phyloP scores from a whole-genome alignment of 2,797 vertebrate genomes.

The Silurus aristotelis region DNA sequence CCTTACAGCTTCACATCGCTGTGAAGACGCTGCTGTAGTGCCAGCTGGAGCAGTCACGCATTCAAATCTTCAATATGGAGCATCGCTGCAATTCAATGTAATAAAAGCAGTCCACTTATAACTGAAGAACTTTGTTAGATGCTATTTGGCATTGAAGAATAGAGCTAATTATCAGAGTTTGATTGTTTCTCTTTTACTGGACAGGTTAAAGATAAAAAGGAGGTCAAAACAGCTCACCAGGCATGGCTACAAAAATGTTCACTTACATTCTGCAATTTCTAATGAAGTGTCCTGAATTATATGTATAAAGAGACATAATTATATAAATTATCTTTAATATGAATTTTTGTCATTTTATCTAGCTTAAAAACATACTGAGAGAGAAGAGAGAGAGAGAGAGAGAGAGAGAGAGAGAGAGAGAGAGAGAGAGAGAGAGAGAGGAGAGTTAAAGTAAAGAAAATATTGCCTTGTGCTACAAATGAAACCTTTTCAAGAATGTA shows the following conservation, averaged over 20 bases:
- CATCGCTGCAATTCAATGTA: slow-evolving; percentile 17
- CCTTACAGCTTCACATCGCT: slow-evolving; percentile 29
- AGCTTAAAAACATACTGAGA: background rate
- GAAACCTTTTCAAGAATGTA: background rate
- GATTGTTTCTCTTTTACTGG: background rate
- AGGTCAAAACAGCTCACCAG: too few relatives aligned
- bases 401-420: background rate
- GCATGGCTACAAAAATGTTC: background rate
- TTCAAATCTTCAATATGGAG: slow-evolving; percentile 33
- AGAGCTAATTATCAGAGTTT: background rate
- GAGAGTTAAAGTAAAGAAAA: background rate
- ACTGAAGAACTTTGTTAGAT: slow-evolving; percentile 4
- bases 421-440: background rate
- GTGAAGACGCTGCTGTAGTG: slow-evolving; percentile 22
- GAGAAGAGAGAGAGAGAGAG: background rate
- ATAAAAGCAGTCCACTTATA: slow-evolving; percentile 10
- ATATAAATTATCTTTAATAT: background rate
- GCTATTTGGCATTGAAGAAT: background rate
- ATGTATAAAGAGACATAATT: background rate
- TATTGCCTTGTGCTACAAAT: background rate
- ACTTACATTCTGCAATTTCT: background rate
- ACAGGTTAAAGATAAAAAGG: background rate
- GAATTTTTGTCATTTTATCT: background rate
- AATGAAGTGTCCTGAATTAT: background rate
- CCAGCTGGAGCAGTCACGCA: slow-evolving; percentile 45